These are phyloP conservation scores for Orbicella faveolata DNA, from an alignment of 64 coral and sea anemone genomes.

Conservation along the genomic window DNA sequence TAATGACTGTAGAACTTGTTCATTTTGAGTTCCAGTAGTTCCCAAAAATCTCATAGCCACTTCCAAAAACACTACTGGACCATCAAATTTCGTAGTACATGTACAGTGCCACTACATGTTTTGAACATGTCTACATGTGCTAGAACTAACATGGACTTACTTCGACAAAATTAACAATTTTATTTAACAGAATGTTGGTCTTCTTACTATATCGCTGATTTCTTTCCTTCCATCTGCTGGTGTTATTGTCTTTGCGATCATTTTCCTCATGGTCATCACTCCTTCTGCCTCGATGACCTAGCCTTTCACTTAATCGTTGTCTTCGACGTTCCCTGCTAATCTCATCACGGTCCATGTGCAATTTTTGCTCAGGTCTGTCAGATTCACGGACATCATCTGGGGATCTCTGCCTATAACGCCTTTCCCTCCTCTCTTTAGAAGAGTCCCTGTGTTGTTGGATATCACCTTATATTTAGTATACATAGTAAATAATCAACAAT, in stretches of 20 bases:
- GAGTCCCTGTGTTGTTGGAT: neutral
- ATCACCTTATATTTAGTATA: too few relatives aligned
- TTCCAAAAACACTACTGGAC: too few relatives aligned
- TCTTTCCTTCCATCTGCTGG: conserved; percentile 7
- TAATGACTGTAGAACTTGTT: too few relatives aligned
- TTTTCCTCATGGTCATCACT: neutral
- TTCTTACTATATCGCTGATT: conserved; percentile 27
- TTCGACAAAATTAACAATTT: too few relatives aligned
- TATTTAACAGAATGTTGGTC: neutral
- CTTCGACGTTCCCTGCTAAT: conserved; percentile 2
- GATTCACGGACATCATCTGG: conserved; percentile 3
- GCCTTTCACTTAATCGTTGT: conserved; percentile 28
- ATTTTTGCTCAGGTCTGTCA: neutral
- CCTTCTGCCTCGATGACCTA: conserved; percentile 13
- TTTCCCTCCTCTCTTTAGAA: conserved; percentile 7
- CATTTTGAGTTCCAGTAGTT: too few relatives aligned
- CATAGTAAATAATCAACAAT: too few relatives aligned
- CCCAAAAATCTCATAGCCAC: too few relatives aligned
- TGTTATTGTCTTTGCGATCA: neutral
- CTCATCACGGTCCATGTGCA: conserved; percentile 40
- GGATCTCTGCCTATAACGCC: conserved; percentile 27
- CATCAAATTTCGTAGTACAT: too few relatives aligned
- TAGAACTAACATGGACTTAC: too few relatives aligned
- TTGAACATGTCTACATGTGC: too few relatives aligned
- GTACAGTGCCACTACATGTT: too few relatives aligned